A percentile compares a stretch with the other conserved stretches of the same genome.
Evolutionary conservation across 2,113 vertebrate species (phyloP).

Genomic region (Taxidea taxus): DNA sequence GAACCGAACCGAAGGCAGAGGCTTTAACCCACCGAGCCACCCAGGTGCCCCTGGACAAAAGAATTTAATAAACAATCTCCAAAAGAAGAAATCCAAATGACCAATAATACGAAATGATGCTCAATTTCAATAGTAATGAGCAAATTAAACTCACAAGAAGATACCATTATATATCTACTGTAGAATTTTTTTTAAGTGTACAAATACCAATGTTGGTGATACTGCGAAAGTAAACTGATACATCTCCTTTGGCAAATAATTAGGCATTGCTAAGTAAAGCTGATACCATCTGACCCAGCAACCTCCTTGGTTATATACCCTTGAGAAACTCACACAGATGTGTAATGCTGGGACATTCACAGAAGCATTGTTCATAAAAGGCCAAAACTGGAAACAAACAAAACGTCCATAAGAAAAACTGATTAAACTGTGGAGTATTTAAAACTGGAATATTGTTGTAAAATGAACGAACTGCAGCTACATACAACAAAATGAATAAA

Average conservation of each 20-base stretch:
- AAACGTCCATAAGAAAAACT: not conserved
- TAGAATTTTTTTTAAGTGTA: not conserved
- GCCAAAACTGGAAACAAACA: not conserved
- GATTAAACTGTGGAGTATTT: not conserved
- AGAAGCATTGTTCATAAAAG: not conserved
- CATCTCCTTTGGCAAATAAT: not conserved
- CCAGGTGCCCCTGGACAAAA: no score
- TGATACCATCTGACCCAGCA: not conserved
- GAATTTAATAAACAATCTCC: not conserved
- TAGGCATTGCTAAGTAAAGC: not conserved
- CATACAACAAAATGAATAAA: conserved; percentile 7
- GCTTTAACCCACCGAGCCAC: no score
- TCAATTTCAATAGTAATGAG: not conserved
- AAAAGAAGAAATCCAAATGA: conserved; percentile 32
- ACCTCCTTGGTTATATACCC: not conserved
- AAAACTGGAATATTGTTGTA: not conserved
- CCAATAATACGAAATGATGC: not conserved
- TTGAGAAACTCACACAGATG: conserved; percentile 3
- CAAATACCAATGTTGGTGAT: not conserved
- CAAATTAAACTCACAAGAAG: not conserved
- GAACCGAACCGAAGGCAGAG: no score
- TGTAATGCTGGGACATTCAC: not conserved
- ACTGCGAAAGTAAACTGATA: not conserved
- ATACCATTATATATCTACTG: not conserved
- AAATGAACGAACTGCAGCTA: not conserved